Evolutionary conservation across 2,113 vertebrate genomes (phyloP).

Genomic region (Chloroceryle aenea): DNA sequence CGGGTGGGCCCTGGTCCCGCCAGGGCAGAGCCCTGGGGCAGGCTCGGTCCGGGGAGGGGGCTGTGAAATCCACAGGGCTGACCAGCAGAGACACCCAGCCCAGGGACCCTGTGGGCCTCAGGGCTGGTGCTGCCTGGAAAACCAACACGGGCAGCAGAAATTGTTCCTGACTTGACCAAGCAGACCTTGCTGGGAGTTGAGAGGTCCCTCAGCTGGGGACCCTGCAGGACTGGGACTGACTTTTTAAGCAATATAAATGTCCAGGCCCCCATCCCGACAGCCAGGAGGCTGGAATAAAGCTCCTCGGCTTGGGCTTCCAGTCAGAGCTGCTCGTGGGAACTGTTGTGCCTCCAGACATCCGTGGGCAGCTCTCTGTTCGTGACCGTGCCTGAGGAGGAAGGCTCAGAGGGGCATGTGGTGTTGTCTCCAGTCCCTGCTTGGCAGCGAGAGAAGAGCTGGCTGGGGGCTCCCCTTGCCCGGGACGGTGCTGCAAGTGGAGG

Average conservation of each 20-base stretch:
- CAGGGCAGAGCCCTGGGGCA: neutral
- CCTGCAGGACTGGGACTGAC: neutral
- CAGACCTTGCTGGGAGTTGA: rapidly evolving
- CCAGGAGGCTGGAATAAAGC: neutral
- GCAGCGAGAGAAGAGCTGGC: neutral
- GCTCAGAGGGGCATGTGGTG: neutral
- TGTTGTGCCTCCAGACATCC: rapidly evolving
- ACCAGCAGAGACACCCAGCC: neutral
- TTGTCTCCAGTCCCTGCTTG: neutral
- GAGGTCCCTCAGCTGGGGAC: neutral
- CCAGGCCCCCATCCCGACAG: neutral
- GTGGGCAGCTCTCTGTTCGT: rapidly evolving
- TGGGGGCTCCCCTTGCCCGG: neutral
- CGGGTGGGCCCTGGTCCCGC: neutral
- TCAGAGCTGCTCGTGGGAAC: neutral
- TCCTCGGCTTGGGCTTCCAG: neutral
- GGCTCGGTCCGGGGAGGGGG: neutral
- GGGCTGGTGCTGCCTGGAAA: neutral
- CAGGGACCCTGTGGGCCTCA: neutral
- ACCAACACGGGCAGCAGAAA: rapidly evolving
- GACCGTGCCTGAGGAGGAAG: neutral
- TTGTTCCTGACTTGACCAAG: neutral
- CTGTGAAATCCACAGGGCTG: neutral
- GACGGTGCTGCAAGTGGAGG: rapidly evolving
- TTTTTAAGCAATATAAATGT: neutral